Conservation (phyloP, 2,888 invertebrate species). For the Ditula angustiorana region DNA sequence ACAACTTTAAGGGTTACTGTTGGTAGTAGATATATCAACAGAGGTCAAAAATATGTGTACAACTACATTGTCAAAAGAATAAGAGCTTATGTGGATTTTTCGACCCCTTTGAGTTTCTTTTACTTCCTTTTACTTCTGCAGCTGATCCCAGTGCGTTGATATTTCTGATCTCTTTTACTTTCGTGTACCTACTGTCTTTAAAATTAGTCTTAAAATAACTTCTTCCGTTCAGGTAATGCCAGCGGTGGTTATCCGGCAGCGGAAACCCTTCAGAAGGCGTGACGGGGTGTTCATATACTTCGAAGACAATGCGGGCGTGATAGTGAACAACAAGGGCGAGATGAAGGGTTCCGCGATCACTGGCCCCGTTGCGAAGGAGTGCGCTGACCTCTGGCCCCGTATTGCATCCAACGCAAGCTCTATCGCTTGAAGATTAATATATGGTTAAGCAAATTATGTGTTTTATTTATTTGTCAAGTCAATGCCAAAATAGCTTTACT, state of each 20-base stretch:
- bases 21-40: no score
- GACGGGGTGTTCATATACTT: conserved; percentile 99
- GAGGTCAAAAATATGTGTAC: no score
- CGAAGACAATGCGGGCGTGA: conserved; percentile 99
- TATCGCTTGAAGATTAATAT: conserved; percentile 90
- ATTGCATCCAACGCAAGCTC: conserved; percentile 99
- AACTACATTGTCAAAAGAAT: no score
- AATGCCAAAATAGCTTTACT: no score
- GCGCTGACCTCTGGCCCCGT: conserved; percentile 99
- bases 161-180: neutral
- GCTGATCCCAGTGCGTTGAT: no score
- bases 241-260: conserved; percentile 98
- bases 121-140: no score
- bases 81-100: no score
- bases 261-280: conserved; percentile 99
- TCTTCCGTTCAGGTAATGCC: conserved; percentile 94
- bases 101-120: no score
- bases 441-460: conserved; percentile 52
- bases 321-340: conserved; percentile 99
- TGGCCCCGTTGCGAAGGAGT: conserved; percentile 99
- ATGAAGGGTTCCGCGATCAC: conserved; percentile 99
- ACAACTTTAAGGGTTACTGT: no score
- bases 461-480: conserved; percentile 48
- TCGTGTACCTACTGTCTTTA: no score
- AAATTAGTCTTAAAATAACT: neutral